Conservation (phyloP, 2,888 invertebrate species). For the Agriopis leucophaearia region DNA sequence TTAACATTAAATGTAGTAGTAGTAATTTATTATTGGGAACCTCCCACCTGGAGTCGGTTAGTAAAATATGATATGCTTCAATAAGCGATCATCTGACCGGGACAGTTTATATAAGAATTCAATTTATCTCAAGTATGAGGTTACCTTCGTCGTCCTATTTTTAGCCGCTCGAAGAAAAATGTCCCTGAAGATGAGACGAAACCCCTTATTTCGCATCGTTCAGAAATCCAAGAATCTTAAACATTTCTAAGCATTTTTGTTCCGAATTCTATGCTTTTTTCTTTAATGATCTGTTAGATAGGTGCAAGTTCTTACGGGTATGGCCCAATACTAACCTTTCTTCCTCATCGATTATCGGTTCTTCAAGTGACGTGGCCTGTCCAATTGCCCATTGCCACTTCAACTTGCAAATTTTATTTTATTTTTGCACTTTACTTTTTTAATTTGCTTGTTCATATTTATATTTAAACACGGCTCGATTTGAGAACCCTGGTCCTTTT, state of each 20-base stretch:
- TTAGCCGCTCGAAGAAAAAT: constrained; percentile 22
- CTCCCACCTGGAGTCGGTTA: background rate
- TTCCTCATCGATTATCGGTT: too few relatives aligned
- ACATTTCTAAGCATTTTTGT: constrained; percentile 5
- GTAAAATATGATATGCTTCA: constrained; percentile 4
- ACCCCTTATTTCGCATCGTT: constrained; percentile 18
- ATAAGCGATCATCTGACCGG: constrained; percentile 10
- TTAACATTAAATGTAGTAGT: too few relatives aligned
- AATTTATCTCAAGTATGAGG: constrained; percentile 13
- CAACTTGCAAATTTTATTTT: too few relatives aligned
- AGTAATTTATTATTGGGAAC: too few relatives aligned
- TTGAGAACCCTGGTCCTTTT: too few relatives aligned
- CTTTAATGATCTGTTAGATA: background rate
- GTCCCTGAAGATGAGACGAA: constrained; percentile 21
- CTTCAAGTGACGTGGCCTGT: too few relatives aligned
- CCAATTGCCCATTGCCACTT: too few relatives aligned
- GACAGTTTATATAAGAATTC: constrained; percentile 17
- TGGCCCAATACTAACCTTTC: background rate
- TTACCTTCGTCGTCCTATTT: constrained; percentile 19
- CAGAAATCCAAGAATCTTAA: constrained; percentile 1
- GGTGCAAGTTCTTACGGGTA: background rate
- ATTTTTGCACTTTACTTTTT: too few relatives aligned
- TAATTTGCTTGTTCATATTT: too few relatives aligned
- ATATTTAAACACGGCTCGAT: too few relatives aligned
- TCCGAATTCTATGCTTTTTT: background rate